Conservation (phyloP, 2,888 invertebrate species). For the Rhamphomyia laevipes region DNA sequence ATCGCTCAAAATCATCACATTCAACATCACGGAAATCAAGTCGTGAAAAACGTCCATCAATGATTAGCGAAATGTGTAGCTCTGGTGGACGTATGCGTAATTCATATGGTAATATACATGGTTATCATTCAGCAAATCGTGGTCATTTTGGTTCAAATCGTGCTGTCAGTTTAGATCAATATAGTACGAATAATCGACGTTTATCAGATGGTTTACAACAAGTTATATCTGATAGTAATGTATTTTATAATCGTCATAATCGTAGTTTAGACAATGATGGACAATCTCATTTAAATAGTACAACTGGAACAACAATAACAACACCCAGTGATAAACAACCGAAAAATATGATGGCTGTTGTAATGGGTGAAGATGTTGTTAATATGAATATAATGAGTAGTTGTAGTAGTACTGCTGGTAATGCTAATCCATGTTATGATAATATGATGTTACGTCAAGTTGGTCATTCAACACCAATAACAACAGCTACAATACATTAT, state of each 20-base stretch:
- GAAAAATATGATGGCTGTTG: conserved; percentile 13
- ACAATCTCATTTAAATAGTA: conserved; percentile 13
- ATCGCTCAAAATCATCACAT: conserved; percentile 47
- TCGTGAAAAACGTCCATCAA: conserved; percentile 44
- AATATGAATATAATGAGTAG: conserved; percentile 16
- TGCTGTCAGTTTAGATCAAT: conserved; percentile 37
- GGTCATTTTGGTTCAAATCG: conserved; percentile 37
- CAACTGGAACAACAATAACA: conserved; percentile 13
- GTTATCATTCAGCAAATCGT: conserved; percentile 32
- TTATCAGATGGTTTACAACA: conserved; percentile 36
- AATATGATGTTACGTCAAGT: background rate
- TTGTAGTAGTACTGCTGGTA: background rate
- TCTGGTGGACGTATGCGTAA: conserved; percentile 35
- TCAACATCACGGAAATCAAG: conserved; percentile 58
- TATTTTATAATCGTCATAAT: conserved; percentile 35
- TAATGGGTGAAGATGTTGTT: conserved; percentile 17
- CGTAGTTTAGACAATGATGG: conserved; percentile 26
- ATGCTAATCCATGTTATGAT: background rate
- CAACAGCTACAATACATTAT: background rate
- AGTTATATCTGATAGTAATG: conserved; percentile 37
- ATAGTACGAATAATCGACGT: conserved; percentile 35
- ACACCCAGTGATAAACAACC: background rate
- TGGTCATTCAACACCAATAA: background rate
- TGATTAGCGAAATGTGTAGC: conserved; percentile 39
- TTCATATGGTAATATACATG: conserved; percentile 38